Conservation (phyloP, 2,113 vertebrate species). For the Nicator chloris region DNA sequence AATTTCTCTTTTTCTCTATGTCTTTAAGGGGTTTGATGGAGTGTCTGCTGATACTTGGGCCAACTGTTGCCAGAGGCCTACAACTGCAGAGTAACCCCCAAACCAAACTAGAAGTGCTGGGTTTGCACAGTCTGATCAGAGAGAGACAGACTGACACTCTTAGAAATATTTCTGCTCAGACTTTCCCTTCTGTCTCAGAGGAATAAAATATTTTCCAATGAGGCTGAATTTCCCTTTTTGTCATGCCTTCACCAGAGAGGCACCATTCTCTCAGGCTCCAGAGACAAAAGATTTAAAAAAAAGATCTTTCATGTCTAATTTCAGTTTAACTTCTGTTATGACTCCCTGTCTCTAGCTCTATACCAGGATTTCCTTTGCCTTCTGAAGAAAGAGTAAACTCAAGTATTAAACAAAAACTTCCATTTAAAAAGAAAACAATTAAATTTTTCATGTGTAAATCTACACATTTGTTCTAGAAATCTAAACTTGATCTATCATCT, state of each 20-base stretch:
- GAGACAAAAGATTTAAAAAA: neutral
- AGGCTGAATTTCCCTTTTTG: neutral
- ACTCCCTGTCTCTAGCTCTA: neutral
- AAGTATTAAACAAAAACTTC: neutral
- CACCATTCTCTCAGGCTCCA: neutral
- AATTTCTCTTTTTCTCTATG: neutral
- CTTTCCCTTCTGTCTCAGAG: neutral
- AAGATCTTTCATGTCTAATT: slow-evolving; percentile 14
- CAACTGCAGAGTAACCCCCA: neutral
- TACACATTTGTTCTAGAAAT: neutral
- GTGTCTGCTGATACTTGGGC: neutral
- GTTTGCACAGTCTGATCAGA: neutral
- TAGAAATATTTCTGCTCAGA: neutral
- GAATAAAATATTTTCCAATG: neutral
- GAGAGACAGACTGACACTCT: neutral
- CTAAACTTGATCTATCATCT: neutral
- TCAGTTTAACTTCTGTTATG: neutral
- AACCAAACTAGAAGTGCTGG: neutral
- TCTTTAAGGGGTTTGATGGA: neutral
- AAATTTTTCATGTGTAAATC: neutral
- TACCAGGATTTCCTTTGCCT: neutral
- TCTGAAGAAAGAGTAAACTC: neutral
- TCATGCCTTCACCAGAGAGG: neutral
- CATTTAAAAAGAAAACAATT: neutral
- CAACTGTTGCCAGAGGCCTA: neutral